Base-by-base conservation (phyloP, 2,888 invertebrate species). In the Resseliella maxima region DNA sequence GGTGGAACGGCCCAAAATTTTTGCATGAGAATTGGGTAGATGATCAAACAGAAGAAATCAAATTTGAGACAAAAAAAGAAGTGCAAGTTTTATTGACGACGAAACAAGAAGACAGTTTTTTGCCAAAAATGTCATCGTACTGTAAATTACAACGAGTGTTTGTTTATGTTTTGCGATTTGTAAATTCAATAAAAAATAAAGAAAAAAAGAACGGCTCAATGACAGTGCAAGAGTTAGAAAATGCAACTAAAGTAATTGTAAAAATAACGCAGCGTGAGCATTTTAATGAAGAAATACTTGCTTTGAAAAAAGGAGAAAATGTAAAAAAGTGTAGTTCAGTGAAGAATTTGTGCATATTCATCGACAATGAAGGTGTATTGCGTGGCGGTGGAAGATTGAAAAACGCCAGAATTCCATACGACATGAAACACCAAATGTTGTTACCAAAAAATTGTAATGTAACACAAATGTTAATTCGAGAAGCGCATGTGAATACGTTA, bases 401-500 rank as follows among this genome's bases (percentile, higher is more conserved):
- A 27, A 38, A 38, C n/a, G n/a, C 72, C 72, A 18, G 21, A 1
- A 12, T 86, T 8, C 27, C 36, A 18, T 86, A 15, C 21, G n/a
- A 86, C n/a, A 2, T 12, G 8, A 64, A 86, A 41, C 86, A 86
- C 45, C 86, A 64, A 72, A 31, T 72, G 1, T 38, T 86, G 8
- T 21, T 86, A 6, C 72, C 64, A 36, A 5, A 18, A 10, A 72
- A 72, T 1, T 0, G 12, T 10, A 18, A 41, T 15, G 1, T 86
- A 6, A 50, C 72, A 18, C 1, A 24, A 27, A 0, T 86, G 15
- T n/a, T 86, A 6, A 45, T 86, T 6, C 5, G 18, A 27, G 18
- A 41, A 41, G 18, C 18, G 41, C 86, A 88, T 85, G 31, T 35
- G 6, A 31, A 45, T 27, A 50, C 86, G 27, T 85, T 87, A 24